Evolutionary conservation across 2,888 invertebrate species (phyloP).

Genomic region (Lymantria dispar): DNA sequence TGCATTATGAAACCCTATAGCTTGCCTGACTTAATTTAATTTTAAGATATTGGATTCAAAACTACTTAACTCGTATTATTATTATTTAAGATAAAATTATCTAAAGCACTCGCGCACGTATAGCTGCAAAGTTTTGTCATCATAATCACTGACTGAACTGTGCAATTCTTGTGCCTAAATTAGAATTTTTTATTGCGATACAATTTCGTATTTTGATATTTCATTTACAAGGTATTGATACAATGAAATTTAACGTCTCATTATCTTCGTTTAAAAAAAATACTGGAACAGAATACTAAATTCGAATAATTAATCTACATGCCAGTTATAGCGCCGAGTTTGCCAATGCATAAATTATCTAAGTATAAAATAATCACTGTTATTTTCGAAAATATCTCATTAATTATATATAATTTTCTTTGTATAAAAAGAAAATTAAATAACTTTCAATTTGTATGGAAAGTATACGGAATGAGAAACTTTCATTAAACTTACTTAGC

Average conservation of each 20-base stretch:
- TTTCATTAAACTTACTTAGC: constrained; percentile 34
- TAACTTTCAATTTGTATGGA: constrained; percentile 16
- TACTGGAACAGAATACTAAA: no score
- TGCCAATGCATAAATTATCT: not conserved
- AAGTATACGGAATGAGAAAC: constrained; percentile 27
- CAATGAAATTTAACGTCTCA: no score
- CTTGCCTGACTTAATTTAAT: constrained; percentile 21
- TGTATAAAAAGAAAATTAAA: not conserved
- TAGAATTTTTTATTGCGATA: no score
- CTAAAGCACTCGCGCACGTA: constrained; percentile 43
- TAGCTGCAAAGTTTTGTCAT: constrained; percentile 40
- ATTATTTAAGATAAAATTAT: constrained; percentile 37
- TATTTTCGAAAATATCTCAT: not conserved
- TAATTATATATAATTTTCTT: no score
- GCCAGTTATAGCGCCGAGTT: no score
- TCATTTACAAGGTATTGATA: no score
- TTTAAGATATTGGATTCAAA: constrained; percentile 32
- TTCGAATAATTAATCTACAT: no score
- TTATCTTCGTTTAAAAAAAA: no score
- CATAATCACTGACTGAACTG: no score
- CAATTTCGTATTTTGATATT: no score
- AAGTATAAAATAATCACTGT: not conserved
- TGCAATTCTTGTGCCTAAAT: no score
- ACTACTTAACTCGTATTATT: constrained; percentile 22
- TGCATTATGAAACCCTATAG: constrained; percentile 22